A percentile compares a stretch with the other conserved stretches of the same genome.
Conservation (phyloP, 2,888 invertebrate genomes). For the Aphelenchoides bicaudatus region DNA sequence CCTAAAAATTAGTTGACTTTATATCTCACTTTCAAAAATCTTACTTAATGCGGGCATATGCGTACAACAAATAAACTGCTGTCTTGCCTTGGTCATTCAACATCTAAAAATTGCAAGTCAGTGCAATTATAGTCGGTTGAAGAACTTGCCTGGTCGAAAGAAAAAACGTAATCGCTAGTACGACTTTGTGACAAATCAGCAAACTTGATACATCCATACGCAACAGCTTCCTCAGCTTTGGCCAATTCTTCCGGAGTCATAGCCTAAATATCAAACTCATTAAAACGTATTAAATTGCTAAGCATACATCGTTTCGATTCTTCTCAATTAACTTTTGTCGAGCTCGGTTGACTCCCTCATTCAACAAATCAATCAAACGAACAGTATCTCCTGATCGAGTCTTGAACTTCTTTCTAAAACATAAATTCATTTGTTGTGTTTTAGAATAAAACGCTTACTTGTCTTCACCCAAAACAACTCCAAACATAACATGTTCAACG, state of each 20-base stretch:
- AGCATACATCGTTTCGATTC: constrained; percentile 61
- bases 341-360: constrained; percentile 71
- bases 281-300: constrained; percentile 10
- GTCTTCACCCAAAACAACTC: constrained; percentile 94
- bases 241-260: constrained; percentile 46
- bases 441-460: constrained; percentile 65
- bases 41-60: constrained; percentile 85
- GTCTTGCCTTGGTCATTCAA: constrained; percentile 97
- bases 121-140: not conserved
- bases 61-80: constrained; percentile 91
- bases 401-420: constrained; percentile 86
- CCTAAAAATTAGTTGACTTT: constrained; percentile 50
- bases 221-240: constrained; percentile 71
- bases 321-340: constrained; percentile 63
- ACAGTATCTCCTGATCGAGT: constrained; percentile 95
- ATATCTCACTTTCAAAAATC: constrained; percentile 12
- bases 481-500: constrained; percentile 88
- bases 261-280: constrained; percentile 31
- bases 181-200: constrained; percentile 91
- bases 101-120: constrained; percentile 68
- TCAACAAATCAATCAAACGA: constrained; percentile 77
- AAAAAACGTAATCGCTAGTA: constrained; percentile 84
- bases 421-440: constrained; percentile 20
- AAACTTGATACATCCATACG: constrained; percentile 97
- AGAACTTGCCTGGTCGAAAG: constrained; percentile 76